Evolutionary conservation across 2,113 vertebrate genomes (phyloP), one percentile per base, ranked within the genome.

Genomic region (Urocitellus parryii): DNA sequence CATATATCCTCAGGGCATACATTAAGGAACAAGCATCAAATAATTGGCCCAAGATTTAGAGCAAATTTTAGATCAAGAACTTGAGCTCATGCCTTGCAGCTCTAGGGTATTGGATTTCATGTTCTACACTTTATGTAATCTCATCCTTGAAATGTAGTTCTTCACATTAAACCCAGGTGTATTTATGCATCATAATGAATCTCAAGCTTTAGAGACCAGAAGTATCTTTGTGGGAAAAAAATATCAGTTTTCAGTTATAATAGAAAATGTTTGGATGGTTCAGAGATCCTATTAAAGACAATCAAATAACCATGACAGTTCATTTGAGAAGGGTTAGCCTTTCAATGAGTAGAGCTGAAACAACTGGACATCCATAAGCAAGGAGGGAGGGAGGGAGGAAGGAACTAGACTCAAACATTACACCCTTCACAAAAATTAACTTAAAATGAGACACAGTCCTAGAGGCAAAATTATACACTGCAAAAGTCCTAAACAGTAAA

Each of bases 71-170:
- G 39, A 48, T 74, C 17, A 86, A 89, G 4, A 5, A 37, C 56
- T 72, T 88, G 51, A 88, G 18, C 9, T 25, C 22, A 51, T n/a
- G 18, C 42, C 22, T 9, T 85, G 5, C 22, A 85, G 76, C 34
- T 80, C 32, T 11, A 93, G 51, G 42, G 2, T 34, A 80, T 95
- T 84, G 76, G 9, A 96, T 90, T 97, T 88, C 76, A 51, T 58
- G 20, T 48, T 96, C 53, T 82, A 61, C 4, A 79, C 17, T 84
- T 79, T 48, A 95, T 27, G 80, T 79, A 97, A 93, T 70, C 53
- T 76, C 45, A 95, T 76, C 10, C 51, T 42, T 42, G 37, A 84
- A 56, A 84, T 8, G 27, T 24, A 18, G 2, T 45, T 80, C 7
- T 63, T 93, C 56, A 80, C 76, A 70, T 76, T 93, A 87, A 95